Percentiles rank a stretch among this genome's conserved stretches.
Conservation (phyloP, 2,797 vertebrate species). For the Channallabes apus region DNA sequence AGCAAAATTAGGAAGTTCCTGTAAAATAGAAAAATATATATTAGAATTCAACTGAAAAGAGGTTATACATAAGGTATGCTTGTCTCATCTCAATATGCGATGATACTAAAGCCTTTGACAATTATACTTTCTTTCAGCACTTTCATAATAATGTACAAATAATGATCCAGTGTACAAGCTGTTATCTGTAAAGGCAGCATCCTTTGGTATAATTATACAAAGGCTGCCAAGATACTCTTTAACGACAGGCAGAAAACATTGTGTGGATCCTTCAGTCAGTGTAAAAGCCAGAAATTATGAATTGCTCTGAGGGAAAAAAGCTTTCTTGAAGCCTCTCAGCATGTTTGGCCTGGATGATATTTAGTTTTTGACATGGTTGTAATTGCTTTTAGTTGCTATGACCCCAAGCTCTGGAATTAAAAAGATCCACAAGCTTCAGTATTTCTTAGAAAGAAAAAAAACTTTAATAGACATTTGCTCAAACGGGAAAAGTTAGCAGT, state of each 20-base stretch:
- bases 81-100: slow-evolving; percentile 23
- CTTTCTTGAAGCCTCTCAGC: not conserved
- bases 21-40: slow-evolving; percentile 5
- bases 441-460: not conserved
- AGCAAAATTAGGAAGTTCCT: slow-evolving; percentile 38
- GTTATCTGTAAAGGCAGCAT: slow-evolving; percentile 60
- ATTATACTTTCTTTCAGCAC: slow-evolving; percentile 51
- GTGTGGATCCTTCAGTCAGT: not conserved
- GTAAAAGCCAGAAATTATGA: not conserved
- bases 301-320: slow-evolving; percentile 6
- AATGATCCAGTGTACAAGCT: slow-evolving; percentile 67
- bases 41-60: not conserved
- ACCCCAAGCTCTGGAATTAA: not conserved
- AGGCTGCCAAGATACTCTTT: slow-evolving; percentile 60
- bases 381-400: not conserved
- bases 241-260: slow-evolving; percentile 58
- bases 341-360: not conserved
- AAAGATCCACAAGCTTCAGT: not conserved
- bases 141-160: slow-evolving; percentile 57
- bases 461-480: not conserved
- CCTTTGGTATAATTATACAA: slow-evolving; percentile 67
- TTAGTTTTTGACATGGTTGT: not conserved
- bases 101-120: slow-evolving; percentile 56
- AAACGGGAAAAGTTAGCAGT: not conserved
- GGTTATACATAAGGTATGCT: not conserved